Base-by-base conservation (phyloP, 2,888 invertebrate species). In the Athalia rosae region DNA sequence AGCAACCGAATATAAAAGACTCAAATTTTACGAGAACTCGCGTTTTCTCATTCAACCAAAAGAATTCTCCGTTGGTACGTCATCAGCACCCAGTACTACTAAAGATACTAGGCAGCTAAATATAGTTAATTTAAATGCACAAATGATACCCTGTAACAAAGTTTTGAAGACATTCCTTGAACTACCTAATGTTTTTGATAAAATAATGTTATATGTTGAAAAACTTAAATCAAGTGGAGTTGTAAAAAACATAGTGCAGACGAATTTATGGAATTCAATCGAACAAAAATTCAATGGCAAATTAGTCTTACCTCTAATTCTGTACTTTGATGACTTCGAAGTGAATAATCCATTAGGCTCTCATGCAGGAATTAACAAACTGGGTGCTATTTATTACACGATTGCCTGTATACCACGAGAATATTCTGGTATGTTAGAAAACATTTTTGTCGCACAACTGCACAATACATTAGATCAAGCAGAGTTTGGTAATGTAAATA, bases 371-470 rank as follows among this genome's bases (percentile, higher is more conserved):
- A 74, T 79, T 61, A 74, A 83, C 73, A 82, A 83, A 71, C 77
- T 83, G 13, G 78, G 81, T 7, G 83, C 78, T 28, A 59, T 79
- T 41, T 82, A 82, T 59, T 82, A 78, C 76, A 63, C 80, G 28
- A 63, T 82, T 7, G 74, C 48, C 53, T 79, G 80, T 53, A 28
- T 83, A 3, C 79, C 81, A 4, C 13, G 67, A n/a, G 67, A 81
- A 58, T 79, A 76, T 56, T 67, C 80, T 5, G 81, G 81, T 73
- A 76, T 47, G 6, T 62, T 82, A 15, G 79, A 83, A 48, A 82
- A 83, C 76, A 80, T 83, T 62, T 83, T 83, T 78, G 47, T 82
- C 0, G 78, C 78, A n/a, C 82, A 83, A 67, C 63, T 83, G 3
- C 79, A 83, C 76, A 80, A 80, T 13, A 61, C 79, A 0, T 8